Evolutionary conservation across 2,113 vertebrate species (phyloP).

Genomic region (Tragelaphus strepsiceros): DNA sequence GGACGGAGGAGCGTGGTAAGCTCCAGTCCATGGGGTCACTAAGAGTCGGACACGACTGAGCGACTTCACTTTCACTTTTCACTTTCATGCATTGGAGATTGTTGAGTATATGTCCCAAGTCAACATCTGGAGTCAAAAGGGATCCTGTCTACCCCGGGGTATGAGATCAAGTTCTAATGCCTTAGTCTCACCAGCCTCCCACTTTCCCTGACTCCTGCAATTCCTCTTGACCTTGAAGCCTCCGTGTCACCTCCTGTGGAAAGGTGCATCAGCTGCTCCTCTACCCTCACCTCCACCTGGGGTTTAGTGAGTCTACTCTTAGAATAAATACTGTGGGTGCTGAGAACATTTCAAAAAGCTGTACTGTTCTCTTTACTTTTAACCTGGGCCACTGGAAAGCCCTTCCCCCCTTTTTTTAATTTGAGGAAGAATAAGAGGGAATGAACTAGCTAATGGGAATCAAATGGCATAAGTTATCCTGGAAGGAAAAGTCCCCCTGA

Average conservation of each 20-base stretch:
- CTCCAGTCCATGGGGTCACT: neutral
- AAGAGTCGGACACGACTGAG: neutral
- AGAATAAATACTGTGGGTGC: neutral
- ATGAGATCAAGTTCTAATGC: neutral
- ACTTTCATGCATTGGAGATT: neutral
- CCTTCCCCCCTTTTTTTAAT: neutral
- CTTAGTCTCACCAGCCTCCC: neutral
- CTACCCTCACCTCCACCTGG: too few relatives aligned
- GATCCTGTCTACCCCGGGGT: neutral
- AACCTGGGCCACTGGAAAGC: neutral
- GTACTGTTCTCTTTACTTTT: neutral
- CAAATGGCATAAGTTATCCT: neutral
- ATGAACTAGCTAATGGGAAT: neutral
- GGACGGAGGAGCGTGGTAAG: too few relatives aligned
- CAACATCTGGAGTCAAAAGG: neutral
- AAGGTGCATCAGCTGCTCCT: neutral
- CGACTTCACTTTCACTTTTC: neutral
- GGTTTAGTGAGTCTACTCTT: neutral
- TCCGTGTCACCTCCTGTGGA: neutral
- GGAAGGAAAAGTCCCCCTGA: neutral
- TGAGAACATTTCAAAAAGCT: neutral
- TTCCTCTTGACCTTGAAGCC: neutral
- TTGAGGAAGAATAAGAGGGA: neutral
- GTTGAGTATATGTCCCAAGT: neutral
- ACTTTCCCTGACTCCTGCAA: rapidly evolving